These are phyloP conservation scores for Promerops cafer DNA, from an alignment of 2,113 vertebrate species.

Conservation along the genomic window DNA sequence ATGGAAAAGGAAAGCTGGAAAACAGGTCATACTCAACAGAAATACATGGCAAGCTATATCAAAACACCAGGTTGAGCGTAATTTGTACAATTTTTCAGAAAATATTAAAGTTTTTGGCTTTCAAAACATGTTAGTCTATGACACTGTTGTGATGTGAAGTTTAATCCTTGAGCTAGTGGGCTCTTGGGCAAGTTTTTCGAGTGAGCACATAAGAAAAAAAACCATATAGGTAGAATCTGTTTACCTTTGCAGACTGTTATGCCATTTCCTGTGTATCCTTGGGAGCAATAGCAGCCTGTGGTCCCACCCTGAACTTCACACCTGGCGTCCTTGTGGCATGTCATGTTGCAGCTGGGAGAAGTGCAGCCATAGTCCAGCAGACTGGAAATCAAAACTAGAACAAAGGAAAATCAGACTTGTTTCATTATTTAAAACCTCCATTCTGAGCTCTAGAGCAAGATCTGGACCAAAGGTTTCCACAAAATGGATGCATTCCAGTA, in stretches of 20 bases:
- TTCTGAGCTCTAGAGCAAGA: neutral
- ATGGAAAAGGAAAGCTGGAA: neutral
- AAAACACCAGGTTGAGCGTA: neutral
- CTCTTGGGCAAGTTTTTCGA: neutral
- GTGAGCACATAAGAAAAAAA: neutral
- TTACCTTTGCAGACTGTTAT: slow-evolving; percentile 71
- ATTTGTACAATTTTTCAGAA: neutral
- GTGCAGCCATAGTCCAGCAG: slow-evolving; percentile 58
- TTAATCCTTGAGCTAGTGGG: neutral
- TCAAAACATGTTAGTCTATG: neutral
- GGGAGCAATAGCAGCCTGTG: slow-evolving; percentile 71
- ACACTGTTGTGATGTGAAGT: neutral
- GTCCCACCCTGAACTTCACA: slow-evolving; percentile 68
- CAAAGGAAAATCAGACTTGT: neutral
- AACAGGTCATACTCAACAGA: neutral
- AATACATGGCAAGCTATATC: neutral
- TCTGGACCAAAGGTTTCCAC: neutral
- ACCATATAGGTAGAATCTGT: neutral
- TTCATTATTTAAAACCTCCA: neutral
- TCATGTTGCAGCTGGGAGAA: slow-evolving; percentile 63
- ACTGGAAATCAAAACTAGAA: slow-evolving; percentile 71
- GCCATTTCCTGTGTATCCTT: slow-evolving; percentile 75
- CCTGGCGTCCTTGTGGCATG: slow-evolving; percentile 69
- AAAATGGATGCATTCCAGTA: neutral
- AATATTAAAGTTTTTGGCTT: neutral